Evolutionary conservation across 1,140 invertebrate genomes (phyloP).

Genomic region (Drosophila lacteicornis): DNA sequence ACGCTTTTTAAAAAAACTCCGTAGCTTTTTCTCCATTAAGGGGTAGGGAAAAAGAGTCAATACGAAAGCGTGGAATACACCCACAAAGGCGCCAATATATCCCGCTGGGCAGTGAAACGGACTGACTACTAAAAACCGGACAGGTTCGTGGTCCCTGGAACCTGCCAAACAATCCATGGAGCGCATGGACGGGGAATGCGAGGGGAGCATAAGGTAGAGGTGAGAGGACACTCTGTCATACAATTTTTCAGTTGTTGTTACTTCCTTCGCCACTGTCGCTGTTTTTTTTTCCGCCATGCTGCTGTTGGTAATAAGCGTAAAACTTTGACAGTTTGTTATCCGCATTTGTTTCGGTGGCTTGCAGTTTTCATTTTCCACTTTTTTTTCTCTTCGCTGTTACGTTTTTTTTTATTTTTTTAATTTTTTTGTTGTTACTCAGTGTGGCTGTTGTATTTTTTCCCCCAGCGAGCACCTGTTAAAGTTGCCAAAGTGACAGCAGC

Average conservation of each 20-base stretch:
- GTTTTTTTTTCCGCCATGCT: slow-evolving; percentile 21
- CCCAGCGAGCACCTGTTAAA: slow-evolving; percentile 73
- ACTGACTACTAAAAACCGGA: slow-evolving; percentile 41
- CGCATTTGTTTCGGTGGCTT: slow-evolving; percentile 70
- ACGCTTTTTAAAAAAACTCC: slow-evolving; percentile 17
- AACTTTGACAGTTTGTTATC: slow-evolving; percentile 83
- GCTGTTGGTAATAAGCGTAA: slow-evolving; percentile 74
- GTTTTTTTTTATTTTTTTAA: slow-evolving; percentile 23
- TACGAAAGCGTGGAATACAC: slow-evolving; percentile 1
- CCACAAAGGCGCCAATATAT: slow-evolving; percentile 16
- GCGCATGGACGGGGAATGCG: neutral
- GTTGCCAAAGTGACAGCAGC: slow-evolving; percentile 59
- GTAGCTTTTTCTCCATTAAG: neutral
- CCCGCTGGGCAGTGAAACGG: slow-evolving; percentile 22
- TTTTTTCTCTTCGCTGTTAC: slow-evolving; percentile 1
- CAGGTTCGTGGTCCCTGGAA: slow-evolving; percentile 43
- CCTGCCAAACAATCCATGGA: slow-evolving; percentile 16
- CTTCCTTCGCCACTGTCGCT: slow-evolving; percentile 22
- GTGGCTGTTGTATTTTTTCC: slow-evolving; percentile 29
- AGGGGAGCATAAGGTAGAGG: slow-evolving; percentile 10
- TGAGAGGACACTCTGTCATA: slow-evolving; percentile 61
- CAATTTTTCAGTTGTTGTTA: slow-evolving; percentile 52
- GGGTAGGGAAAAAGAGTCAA: neutral
- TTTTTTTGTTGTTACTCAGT: slow-evolving; percentile 12
- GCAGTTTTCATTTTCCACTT: slow-evolving; percentile 43